A percentile compares a stretch with the other conserved stretches of the same genome.
These are phyloP conservation scores for Hormiphora californensis DNA, from an alignment of 37 sponge, comb jelly and placozoan genomes.

Conservation along the genomic window DNA sequence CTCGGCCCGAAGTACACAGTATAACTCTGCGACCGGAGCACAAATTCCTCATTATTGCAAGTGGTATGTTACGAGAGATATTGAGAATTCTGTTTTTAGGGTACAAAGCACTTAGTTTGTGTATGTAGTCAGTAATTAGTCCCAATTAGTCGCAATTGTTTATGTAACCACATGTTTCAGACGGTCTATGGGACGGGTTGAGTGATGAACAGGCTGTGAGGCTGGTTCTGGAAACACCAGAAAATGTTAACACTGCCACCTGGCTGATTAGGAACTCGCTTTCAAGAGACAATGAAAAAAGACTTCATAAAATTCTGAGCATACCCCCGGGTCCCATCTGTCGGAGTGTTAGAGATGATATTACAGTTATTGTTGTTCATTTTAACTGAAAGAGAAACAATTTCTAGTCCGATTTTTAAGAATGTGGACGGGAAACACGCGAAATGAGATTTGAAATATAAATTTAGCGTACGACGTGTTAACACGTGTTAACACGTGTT, in stretches of 20 bases:
- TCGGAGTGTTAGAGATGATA: conserved; percentile 19
- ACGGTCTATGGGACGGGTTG: conserved; percentile 32
- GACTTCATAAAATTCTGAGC: not conserved
- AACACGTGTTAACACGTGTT: no score
- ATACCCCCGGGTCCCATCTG: conserved; percentile 34
- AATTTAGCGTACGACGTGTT: no score
- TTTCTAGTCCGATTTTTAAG: no score
- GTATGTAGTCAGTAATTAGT: no score
- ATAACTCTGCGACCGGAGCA: not conserved
- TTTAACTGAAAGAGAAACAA: no score
- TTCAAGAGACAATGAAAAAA: not conserved
- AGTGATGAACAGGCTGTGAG: conserved; percentile 10
- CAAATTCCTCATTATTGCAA: conserved; percentile 22
- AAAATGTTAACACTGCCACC: not conserved
- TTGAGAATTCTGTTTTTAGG: no score
- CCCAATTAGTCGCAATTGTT: no score
- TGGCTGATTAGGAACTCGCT: conserved; percentile 37
- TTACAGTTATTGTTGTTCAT: conserved; percentile 11
- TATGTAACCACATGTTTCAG: no score
- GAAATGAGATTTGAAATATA: no score
- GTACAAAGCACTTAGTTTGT: no score
- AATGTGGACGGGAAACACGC: no score
- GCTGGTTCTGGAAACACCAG: not conserved
- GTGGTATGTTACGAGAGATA: no score
- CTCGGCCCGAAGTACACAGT: not conserved